These are phyloP conservation scores for Hoplias malabaricus DNA, from an alignment of 2,113 vertebrate genomes.

Conservation along the genomic window DNA sequence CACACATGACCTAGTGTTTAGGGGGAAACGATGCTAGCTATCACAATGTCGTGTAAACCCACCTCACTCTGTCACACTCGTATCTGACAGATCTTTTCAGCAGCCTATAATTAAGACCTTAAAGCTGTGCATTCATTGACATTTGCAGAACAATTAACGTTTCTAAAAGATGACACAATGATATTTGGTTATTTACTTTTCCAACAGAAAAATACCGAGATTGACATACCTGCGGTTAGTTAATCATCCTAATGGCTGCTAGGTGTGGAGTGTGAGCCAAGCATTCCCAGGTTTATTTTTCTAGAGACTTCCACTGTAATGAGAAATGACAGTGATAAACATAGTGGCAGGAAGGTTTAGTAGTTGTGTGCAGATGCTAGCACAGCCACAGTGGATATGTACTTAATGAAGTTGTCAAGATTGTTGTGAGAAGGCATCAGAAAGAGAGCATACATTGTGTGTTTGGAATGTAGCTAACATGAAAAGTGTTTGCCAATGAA, in stretches of 20 bases:
- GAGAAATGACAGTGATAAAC: background rate
- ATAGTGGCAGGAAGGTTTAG: background rate
- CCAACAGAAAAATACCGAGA: conserved; percentile 22
- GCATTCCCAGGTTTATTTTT: no score
- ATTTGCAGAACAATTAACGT: conserved; percentile 57
- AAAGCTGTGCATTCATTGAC: conserved; percentile 38
- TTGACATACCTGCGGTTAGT: conserved; percentile 61
- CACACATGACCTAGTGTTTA: background rate
- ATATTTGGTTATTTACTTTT: conserved; percentile 24
- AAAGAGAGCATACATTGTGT: no score
- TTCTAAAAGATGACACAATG: conserved; percentile 63
- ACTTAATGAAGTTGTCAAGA: no score
- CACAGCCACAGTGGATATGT: background rate
- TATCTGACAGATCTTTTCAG: conserved; percentile 51
- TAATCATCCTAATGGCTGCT: conserved; percentile 52
- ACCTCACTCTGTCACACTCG: conserved; percentile 32
- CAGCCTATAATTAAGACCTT: conserved; percentile 14
- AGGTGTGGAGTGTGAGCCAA: conserved; percentile 30
- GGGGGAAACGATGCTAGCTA: conserved; percentile 2
- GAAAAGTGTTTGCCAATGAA: no score
- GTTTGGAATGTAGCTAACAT: no score
- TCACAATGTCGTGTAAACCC: background rate
- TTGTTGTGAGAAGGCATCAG: no score
- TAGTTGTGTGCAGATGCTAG: background rate
- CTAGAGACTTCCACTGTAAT: background rate